A percentile compares a stretch with the other conserved stretches of the same genome.
These are phyloP conservation scores for Alexandromys fortis DNA, from an alignment of 2,113 vertebrate species.

Conservation along the genomic window DNA sequence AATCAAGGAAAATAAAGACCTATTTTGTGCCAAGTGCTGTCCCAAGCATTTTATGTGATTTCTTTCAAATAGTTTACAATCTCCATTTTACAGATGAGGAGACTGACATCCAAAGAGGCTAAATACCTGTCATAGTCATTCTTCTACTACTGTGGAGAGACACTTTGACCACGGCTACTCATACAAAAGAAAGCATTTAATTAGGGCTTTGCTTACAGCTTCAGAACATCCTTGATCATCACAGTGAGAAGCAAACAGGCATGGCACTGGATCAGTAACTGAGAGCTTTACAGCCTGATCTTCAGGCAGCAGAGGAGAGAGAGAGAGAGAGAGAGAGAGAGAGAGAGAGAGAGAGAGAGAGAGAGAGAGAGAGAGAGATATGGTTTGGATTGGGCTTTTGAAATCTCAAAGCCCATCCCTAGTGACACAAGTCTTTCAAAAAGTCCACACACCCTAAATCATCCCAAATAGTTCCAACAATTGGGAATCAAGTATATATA, in stretches of 20 bases:
- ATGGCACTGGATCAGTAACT: not conserved
- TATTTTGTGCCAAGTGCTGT: not conserved
- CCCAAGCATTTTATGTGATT: not conserved
- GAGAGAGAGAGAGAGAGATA: no score
- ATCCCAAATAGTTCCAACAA: not conserved
- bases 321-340: no score
- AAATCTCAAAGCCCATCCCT: not conserved
- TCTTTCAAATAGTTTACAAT: not conserved
- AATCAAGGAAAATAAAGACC: not conserved
- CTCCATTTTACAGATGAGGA: not conserved
- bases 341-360: no score
- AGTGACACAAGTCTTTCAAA: not conserved
- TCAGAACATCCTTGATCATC: not conserved
- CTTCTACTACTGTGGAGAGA: not conserved
- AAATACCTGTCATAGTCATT: not conserved
- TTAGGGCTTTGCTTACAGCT: not conserved
- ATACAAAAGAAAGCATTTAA: not conserved
- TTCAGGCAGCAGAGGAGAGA: no score
- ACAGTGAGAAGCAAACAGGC: not conserved
- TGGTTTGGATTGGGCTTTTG: not conserved
- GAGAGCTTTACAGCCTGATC: not conserved
- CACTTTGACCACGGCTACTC: not conserved
- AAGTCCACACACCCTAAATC: not conserved
- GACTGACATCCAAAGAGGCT: not conserved
- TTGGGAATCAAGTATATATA: not conserved